These are phyloP conservation scores for Halcyon badia DNA, from an alignment of 2,797 vertebrate species.

Conservation along the genomic window DNA sequence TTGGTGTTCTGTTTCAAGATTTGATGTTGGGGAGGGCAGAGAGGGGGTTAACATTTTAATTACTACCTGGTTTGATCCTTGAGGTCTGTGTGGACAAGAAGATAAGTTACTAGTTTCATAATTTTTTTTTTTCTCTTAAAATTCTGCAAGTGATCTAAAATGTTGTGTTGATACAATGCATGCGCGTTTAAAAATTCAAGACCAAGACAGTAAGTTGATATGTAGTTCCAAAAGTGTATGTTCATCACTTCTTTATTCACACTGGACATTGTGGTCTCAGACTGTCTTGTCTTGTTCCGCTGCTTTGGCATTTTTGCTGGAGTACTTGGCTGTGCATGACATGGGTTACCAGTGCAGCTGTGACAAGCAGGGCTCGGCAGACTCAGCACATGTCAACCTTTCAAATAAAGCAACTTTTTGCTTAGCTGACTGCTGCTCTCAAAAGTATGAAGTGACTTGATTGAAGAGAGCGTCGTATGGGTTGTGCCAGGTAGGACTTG, in stretches of 20 bases:
- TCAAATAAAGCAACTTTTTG: neutral
- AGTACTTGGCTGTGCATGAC: fast-evolving
- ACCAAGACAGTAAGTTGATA: neutral
- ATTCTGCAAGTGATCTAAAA: neutral
- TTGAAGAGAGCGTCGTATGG: neutral
- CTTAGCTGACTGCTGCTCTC: neutral
- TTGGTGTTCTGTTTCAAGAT: neutral
- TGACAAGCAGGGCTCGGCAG: neutral
- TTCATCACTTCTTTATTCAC: neutral
- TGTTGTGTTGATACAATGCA: neutral
- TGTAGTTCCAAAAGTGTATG: neutral
- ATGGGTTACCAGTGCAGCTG: neutral
- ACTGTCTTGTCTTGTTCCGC: neutral
- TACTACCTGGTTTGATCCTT: neutral
- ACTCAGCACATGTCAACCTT: neutral
- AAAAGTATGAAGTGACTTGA: neutral
- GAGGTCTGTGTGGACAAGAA: neutral
- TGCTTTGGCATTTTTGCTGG: neutral
- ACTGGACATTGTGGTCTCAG: neutral
- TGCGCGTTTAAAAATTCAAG: neutral
- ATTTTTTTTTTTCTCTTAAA: neutral
- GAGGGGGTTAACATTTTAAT: neutral
- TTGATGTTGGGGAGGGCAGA: neutral
- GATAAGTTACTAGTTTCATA: neutral
- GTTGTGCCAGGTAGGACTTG: neutral